Evolutionary conservation across 1,140 invertebrate species (phyloP).

Genomic region (Rhopalosiphum padi): DNA sequence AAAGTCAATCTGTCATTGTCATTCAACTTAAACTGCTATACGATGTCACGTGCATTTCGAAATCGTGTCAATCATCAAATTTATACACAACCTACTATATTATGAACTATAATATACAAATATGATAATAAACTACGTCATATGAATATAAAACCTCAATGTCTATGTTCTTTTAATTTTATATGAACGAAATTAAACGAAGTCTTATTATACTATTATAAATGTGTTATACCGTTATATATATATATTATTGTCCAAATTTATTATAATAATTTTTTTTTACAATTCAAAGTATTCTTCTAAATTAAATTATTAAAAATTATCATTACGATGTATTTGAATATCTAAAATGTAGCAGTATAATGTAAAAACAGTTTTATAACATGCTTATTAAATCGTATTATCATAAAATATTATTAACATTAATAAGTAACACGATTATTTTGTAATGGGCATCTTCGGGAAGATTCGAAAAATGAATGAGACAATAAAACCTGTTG

Average conservation of each 20-base stretch:
- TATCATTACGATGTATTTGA: no score
- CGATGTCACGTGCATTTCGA: not conserved
- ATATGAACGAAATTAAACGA: not conserved
- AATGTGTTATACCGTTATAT: not conserved
- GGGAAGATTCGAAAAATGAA: not conserved
- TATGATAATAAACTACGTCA: not conserved
- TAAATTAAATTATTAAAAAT: no score
- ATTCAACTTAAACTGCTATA: not conserved
- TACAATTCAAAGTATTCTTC: no score
- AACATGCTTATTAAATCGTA: no score
- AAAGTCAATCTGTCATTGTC: slow-evolving; percentile 5
- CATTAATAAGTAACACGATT: no score
- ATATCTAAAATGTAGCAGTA: no score
- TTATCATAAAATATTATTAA: no score
- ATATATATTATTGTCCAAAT: not conserved
- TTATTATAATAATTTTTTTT: no score
- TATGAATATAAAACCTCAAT: not conserved
- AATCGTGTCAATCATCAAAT: not conserved
- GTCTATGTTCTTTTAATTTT: not conserved
- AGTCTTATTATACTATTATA: not conserved
- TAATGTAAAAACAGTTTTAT: no score
- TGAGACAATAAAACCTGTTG: not conserved
- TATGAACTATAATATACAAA: not conserved
- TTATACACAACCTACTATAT: not conserved
- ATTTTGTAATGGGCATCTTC: no score